A percentile compares a stretch with the other conserved stretches of the same genome.
Evolutionary conservation across 1,140 invertebrate species (phyloP).

Genomic region (Telenomus remus): DNA sequence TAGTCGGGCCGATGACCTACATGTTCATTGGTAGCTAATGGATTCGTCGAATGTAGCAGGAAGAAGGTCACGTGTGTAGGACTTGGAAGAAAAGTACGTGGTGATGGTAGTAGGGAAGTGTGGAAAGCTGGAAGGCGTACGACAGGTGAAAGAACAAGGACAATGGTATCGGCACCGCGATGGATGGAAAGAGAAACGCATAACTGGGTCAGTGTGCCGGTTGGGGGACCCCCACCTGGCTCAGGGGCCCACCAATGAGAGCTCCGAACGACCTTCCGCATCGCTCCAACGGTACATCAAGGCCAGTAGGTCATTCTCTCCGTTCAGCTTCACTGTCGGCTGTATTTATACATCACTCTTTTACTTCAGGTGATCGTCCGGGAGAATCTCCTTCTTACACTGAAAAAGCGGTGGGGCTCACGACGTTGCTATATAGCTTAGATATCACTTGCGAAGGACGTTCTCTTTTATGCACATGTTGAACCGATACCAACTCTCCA

Average conservation of each 20-base stretch:
- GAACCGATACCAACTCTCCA: constrained; percentile 1
- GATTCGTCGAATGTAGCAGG: constrained; percentile 54
- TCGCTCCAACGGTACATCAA: constrained; percentile 42
- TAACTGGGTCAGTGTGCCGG: constrained; percentile 41
- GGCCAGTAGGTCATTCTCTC: constrained; percentile 51
- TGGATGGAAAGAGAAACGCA: constrained; percentile 34
- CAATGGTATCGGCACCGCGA: constrained; percentile 11
- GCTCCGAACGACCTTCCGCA: constrained; percentile 40
- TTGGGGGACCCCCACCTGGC: constrained; percentile 24
- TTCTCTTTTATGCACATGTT: constrained; percentile 35
- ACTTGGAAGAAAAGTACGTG: constrained; percentile 42
- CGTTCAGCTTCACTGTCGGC: constrained; percentile 39
- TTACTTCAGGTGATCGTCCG: constrained; percentile 12
- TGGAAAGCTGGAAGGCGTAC: constrained; percentile 46
- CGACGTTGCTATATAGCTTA: constrained; percentile 42
- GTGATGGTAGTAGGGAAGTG: constrained; percentile 33
- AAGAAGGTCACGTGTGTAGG: constrained; percentile 57
- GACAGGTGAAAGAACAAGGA: constrained; percentile 54
- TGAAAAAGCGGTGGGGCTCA: not conserved
- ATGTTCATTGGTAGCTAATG: constrained; percentile 54
- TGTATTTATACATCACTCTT: constrained; percentile 32
- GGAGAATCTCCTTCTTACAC: constrained; percentile 40
- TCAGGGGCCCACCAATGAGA: constrained; percentile 41
- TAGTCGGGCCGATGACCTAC: constrained; percentile 52
- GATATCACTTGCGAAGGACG: constrained; percentile 36